phyloP scores from a whole-genome alignment of 2,113 vertebrate genomes.

The Pipa parva region DNA sequence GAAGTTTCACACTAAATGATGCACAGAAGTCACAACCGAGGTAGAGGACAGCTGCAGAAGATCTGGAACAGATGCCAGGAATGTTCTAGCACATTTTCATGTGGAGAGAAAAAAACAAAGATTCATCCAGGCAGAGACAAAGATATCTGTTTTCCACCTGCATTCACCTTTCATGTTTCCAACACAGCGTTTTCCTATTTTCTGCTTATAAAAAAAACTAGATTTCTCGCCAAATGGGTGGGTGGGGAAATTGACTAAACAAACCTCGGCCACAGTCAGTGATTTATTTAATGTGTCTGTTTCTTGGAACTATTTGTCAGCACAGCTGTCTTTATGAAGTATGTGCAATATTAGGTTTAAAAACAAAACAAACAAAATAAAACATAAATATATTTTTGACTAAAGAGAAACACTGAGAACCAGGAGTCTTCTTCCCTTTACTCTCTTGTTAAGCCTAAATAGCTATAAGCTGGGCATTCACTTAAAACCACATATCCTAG shows the following conservation, averaged over 20 bases:
- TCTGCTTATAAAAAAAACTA: slow-evolving; percentile 5
- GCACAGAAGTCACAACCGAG: not conserved
- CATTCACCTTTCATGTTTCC: slow-evolving; percentile 4
- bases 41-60: not conserved
- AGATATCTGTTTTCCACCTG: slow-evolving; percentile 20
- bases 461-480: too few species aligned
- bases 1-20: not conserved
- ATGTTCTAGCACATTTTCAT: not conserved
- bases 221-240: slow-evolving; percentile 6
- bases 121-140: slow-evolving; percentile 8
- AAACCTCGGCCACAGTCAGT: not conserved
- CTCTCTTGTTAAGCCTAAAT: too few species aligned
- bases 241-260: slow-evolving; percentile 9
- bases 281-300: slow-evolving; percentile 13
- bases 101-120: not conserved
- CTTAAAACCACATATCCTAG: too few species aligned
- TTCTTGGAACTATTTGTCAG: too few species aligned
- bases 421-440: too few species aligned
- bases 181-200: not conserved
- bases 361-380: too few species aligned
- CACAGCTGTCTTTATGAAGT: too few species aligned
- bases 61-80: slow-evolving; percentile 18
- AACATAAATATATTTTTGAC: too few species aligned
- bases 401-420: too few species aligned
- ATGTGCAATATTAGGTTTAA: too few species aligned